phyloP scores from a whole-genome alignment of 2,888 invertebrate genomes.

The Sphaerophoria taeniata region DNA sequence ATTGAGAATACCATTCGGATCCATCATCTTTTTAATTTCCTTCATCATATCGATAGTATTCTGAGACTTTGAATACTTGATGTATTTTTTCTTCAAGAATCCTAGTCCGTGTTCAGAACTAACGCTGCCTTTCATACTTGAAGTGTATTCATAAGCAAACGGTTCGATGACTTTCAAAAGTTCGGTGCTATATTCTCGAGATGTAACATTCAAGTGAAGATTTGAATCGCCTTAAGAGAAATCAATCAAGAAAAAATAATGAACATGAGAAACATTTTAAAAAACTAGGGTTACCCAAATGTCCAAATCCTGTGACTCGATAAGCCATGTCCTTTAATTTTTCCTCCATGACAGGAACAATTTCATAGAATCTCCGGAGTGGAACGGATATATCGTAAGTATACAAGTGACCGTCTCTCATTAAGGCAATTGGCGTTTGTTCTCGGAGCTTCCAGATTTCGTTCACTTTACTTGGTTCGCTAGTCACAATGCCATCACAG shows the following conservation, averaged over 20 bases:
- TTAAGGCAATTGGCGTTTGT: conserved; percentile 89
- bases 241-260: background rate
- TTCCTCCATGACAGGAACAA: conserved; percentile 89
- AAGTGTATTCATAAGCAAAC: conserved; percentile 93
- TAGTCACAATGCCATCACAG: conserved; percentile 92
- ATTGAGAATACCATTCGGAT: conserved; percentile 96
- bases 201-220: conserved; percentile 94
- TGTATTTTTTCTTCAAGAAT: conserved; percentile 91
- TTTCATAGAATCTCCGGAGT: conserved; percentile 90
- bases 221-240: conserved; percentile 91
- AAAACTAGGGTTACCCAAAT: conserved; percentile 87
- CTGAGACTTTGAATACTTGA: conserved; percentile 89
- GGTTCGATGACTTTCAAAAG: conserved; percentile 89
- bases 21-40: conserved; percentile 92
- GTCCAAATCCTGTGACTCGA: conserved; percentile 94
- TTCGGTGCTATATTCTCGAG: conserved; percentile 86
- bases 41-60: conserved; percentile 91
- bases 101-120: conserved; percentile 99
- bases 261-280: background rate
- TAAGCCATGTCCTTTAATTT: conserved; percentile 86
- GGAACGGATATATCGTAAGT: conserved; percentile 98
- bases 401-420: conserved; percentile 94
- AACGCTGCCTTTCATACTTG: conserved; percentile 91
- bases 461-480: conserved; percentile 92
- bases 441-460: conserved; percentile 95